phyloP scores from a whole-genome alignment of 92 coral and sea anemone species.

The Blastomussa wellsi region DNA sequence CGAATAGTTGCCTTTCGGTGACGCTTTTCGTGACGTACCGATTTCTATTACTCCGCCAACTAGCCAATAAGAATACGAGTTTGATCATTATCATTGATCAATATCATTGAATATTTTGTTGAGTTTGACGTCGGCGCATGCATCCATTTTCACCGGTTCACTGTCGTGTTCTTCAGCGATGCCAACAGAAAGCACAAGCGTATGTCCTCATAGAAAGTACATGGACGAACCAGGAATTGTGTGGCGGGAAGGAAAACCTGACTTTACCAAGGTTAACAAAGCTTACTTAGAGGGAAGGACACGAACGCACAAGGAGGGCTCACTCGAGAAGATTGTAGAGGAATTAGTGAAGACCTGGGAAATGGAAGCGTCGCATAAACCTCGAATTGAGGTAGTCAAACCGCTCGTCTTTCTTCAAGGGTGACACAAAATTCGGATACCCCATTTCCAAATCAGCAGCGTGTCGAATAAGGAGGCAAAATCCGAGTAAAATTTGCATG shows the following conservation, averaged over 20 bases:
- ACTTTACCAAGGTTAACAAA: conserved; percentile 60
- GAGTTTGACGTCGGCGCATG: not conserved
- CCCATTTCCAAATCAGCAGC: too few species aligned
- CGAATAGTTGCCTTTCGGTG: too few species aligned
- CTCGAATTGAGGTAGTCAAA: conserved; percentile 46
- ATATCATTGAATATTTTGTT: not conserved
- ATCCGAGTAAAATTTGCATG: too few species aligned
- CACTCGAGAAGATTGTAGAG: conserved; percentile 74
- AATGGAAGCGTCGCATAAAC: conserved; percentile 84
- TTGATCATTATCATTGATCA: too few species aligned
- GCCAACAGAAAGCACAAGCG: not conserved
- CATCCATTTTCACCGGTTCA: not conserved
- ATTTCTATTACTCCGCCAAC: too few species aligned
- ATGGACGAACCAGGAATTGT: conserved; percentile 76
- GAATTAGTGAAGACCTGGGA: conserved; percentile 84
- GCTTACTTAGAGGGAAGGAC: conserved; percentile 75
- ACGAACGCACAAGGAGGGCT: conserved; percentile 65
- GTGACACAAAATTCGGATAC: too few species aligned
- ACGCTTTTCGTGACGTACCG: too few species aligned
- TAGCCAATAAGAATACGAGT: too few species aligned
- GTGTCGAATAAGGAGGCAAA: too few species aligned
- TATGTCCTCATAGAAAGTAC: conserved; percentile 51
- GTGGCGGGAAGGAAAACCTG: conserved; percentile 89
- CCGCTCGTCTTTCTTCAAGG: too few species aligned
- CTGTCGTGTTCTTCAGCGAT: conserved; percentile 2